Base-by-base conservation (phyloP, 2,113 vertebrate genomes). In the Colaptes auratus region DNA sequence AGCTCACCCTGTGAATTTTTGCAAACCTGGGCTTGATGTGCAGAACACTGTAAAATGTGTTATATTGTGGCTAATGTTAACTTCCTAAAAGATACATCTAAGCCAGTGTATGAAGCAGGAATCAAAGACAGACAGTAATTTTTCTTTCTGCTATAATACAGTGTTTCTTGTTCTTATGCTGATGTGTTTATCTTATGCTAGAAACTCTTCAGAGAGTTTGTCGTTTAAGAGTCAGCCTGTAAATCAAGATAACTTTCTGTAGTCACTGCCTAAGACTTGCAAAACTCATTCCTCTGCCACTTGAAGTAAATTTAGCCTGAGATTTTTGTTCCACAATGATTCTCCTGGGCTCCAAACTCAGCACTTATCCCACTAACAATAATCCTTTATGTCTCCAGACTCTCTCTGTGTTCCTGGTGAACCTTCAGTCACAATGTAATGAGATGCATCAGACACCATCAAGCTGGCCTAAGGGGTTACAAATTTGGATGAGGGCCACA, bases 391-490 rank as follows among this genome's bases (percentile, higher is more conserved):
- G 88, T 96, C 91, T 94, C 88, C 82, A 92, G 90, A 81, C 82
- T 93, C 85, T 86, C 48, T 8, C 65, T 7, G 0, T 23, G 59
- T 76, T 94, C 3, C n/a, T 81, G 92, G 93, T 92, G 95, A 95
- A 95, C 92, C 85, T 96, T 90, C 93, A 94, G 65, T 94, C 90
- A 93, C 72, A 84, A 90, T 93, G 91, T 94, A 96, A 97, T 93
- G 90, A 95, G 90, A 95, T 96, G 94, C 95, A 95, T 65, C 86
- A 96, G 95, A 86, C 70, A 91, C 71, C 65, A n/a, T 58, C 82
- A 74, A 65, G 70, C 61, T 96, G 95, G 96, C 95, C 94, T 96
- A 69, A 95, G 90, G 96, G 93, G 93, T 90, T 95, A 79, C 92
- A 93, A 75, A 95, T 90, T 88, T 96, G 93, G 96, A 95, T 86